Evolutionary conservation across 2,888 invertebrate species (phyloP).

Genomic region (Digitonthophagus gazella): DNA sequence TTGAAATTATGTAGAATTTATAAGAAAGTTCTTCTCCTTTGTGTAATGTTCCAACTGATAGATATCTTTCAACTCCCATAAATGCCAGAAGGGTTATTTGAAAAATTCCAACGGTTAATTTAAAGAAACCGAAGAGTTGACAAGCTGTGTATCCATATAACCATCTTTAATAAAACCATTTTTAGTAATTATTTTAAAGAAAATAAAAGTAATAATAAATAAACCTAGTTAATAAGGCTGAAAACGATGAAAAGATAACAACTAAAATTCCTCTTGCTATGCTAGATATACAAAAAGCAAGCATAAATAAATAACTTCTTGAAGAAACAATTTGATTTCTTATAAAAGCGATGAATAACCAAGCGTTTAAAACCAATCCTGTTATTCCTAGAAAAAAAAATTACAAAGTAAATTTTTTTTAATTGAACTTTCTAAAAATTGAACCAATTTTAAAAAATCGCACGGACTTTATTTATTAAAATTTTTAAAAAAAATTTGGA

Average conservation of each 20-base stretch:
- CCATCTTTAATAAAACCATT: slow-evolving; percentile 52
- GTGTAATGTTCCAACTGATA: slow-evolving; percentile 50
- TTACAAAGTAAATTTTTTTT: no score
- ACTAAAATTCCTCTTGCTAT: slow-evolving; percentile 56
- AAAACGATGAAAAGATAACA: slow-evolving; percentile 57
- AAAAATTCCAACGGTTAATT: slow-evolving; percentile 57
- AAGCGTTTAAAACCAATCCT: slow-evolving; percentile 58
- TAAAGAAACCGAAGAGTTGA: slow-evolving; percentile 57
- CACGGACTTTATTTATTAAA: no score
- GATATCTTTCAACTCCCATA: slow-evolving; percentile 56
- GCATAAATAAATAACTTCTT: slow-evolving; percentile 56
- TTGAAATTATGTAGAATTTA: slow-evolving; percentile 52
- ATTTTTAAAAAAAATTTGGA: background rate
- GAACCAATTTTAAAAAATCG: no score
- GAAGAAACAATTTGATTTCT: slow-evolving; percentile 57
- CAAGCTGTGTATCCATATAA: slow-evolving; percentile 57
- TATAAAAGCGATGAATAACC: slow-evolving; percentile 58
- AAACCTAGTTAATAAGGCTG: slow-evolving; percentile 56
- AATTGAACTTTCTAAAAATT: no score
- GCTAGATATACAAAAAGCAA: slow-evolving; percentile 55
- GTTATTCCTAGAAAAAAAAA: slow-evolving; percentile 52
- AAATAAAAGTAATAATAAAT: slow-evolving; percentile 10
- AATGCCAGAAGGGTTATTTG: slow-evolving; percentile 55
- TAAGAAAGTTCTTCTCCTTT: slow-evolving; percentile 52
- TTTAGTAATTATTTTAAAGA: background rate